Evolutionary conservation across 2,888 invertebrate genomes (phyloP).

Genomic region (Drosophila heteroneura): DNA sequence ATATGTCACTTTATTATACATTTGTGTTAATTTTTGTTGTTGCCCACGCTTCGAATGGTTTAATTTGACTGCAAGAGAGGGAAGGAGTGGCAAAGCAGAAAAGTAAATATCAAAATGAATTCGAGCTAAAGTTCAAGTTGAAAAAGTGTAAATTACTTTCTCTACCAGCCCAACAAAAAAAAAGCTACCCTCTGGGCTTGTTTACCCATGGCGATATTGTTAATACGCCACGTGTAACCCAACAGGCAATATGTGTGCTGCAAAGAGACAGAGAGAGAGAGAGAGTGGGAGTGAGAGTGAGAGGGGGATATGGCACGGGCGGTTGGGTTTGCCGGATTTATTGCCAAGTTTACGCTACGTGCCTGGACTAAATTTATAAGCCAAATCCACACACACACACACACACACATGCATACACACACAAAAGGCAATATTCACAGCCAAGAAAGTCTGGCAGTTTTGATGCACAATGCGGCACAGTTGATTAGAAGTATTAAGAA

Average conservation of each 20-base stretch:
- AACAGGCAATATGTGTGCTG: constrained; percentile 24
- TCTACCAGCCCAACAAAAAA: constrained; percentile 24
- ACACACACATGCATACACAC: constrained; percentile 11
- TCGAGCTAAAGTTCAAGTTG: constrained; percentile 49
- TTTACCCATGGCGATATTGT: constrained; percentile 78
- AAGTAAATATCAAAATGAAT: constrained; percentile 42
- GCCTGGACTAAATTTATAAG: constrained; percentile 85
- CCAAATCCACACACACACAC: constrained; percentile 38
- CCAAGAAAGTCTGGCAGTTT: constrained; percentile 25
- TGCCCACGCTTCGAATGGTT: constrained; percentile 48
- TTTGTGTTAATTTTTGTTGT: constrained; percentile 76
- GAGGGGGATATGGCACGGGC: constrained; percentile 30
- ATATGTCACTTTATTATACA: constrained; percentile 75
- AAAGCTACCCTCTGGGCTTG: constrained; percentile 57
- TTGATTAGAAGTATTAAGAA: constrained; percentile 47
- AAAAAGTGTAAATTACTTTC: constrained; percentile 77
- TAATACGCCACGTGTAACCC: constrained; percentile 75
- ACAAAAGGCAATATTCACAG: constrained; percentile 33
- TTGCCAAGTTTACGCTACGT: constrained; percentile 83
- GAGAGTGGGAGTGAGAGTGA: not conserved
- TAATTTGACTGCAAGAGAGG: constrained; percentile 51
- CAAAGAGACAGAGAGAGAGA: constrained; percentile 4
- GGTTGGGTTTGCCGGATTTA: constrained; percentile 69
- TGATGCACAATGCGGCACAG: constrained; percentile 43
- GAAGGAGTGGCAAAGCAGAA: constrained; percentile 13